phyloP scores from a whole-genome alignment of 2,888 invertebrate species.

The Galerucella nymphaeae region DNA sequence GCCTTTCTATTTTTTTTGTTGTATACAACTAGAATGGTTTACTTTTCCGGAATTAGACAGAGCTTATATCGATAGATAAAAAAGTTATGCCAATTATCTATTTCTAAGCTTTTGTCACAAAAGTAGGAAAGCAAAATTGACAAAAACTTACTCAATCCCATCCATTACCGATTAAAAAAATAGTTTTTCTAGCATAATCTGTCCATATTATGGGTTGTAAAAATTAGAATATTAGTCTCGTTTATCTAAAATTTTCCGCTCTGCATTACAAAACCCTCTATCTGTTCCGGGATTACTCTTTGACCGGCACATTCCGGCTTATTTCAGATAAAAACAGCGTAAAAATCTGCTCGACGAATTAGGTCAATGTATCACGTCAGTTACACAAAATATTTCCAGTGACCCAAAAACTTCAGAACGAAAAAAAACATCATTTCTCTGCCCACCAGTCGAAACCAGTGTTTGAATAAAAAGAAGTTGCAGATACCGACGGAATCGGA shows the following conservation, averaged over 20 bases:
- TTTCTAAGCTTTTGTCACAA: no score
- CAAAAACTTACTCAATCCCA: no score
- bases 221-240: neutral
- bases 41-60: no score
- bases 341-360: conserved; percentile 15
- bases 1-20: no score
- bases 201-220: neutral
- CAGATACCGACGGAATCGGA: neutral
- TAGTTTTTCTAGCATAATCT: no score
- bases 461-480: neutral
- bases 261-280: neutral
- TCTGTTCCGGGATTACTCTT: conserved; percentile 9
- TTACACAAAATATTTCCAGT: conserved; percentile 9
- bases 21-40: no score
- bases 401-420: conserved; percentile 16
- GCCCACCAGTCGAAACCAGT: neutral
- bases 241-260: neutral
- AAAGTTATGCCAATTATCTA: no score
- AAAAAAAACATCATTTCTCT: conserved; percentile 10
- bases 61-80: no score
- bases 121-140: no score
- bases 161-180: no score
- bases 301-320: conserved; percentile 2
- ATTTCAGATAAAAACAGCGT: conserved; percentile 7
- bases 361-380: conserved; percentile 17